phyloP scores from a whole-genome alignment of 1,140 invertebrate species.

The Hyles vespertilio region DNA sequence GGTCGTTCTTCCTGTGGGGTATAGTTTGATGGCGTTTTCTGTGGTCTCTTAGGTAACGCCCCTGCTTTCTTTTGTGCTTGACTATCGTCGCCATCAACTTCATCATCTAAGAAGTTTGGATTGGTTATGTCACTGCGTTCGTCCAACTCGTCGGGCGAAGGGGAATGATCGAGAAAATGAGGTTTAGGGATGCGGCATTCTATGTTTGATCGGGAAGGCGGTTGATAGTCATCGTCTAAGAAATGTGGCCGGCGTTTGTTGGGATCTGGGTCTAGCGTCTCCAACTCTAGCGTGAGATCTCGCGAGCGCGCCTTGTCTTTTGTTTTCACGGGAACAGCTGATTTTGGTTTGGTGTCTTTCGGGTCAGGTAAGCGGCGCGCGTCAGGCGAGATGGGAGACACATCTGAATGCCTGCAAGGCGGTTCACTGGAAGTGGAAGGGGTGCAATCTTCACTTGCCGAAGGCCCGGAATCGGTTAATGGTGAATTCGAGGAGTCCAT shows the following conservation, averaged over 20 bases:
- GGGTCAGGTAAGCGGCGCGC: conserved; percentile 47
- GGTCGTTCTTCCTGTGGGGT: conserved; percentile 53
- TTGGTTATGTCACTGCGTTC: conserved; percentile 68
- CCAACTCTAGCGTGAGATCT: conserved; percentile 58
- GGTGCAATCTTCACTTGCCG: conserved; percentile 68
- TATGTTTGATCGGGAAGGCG: conserved; percentile 72
- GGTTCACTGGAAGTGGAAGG: conserved; percentile 64
- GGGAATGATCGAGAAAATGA: conserved; percentile 71
- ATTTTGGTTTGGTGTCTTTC: conserved; percentile 48
- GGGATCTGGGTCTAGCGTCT: conserved; percentile 49
- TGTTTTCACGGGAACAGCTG: conserved; percentile 31
- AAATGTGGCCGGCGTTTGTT: conserved; percentile 75
- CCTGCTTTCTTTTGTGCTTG: conserved; percentile 64
- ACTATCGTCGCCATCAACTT: conserved; percentile 55
- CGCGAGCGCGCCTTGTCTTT: conserved; percentile 60
- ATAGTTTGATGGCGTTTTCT: conserved; percentile 46
- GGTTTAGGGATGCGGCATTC: conserved; percentile 74
- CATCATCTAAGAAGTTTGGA: conserved; percentile 68
- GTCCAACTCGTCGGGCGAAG: conserved; percentile 70
- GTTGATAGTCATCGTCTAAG: conserved; percentile 77
- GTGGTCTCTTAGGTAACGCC: conserved; percentile 53
- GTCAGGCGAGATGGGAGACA: conserved; percentile 42
- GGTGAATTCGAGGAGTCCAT: conserved; percentile 74
- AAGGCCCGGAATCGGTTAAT: conserved; percentile 69
- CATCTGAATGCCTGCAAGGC: conserved; percentile 35